Conservation (phyloP, 2,888 invertebrate genomes). For the Heliconius ismenius region DNA sequence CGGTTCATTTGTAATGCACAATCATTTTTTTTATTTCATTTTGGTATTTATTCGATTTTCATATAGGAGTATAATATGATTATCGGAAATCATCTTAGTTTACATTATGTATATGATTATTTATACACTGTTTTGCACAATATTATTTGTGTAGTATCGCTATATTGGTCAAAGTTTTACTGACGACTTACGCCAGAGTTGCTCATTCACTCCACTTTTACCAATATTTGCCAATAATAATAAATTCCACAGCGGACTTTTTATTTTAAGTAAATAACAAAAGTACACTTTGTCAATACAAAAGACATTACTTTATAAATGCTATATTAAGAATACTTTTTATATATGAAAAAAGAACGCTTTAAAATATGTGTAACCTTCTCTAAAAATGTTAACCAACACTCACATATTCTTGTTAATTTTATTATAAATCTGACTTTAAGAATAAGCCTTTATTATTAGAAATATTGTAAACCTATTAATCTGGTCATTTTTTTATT, state of each 20-base stretch:
- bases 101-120: constrained; percentile 73
- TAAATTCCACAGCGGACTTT: constrained; percentile 64
- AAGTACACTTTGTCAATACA: constrained; percentile 73
- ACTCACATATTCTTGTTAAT: constrained; percentile 79
- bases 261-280: constrained; percentile 69
- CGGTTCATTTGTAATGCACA: constrained; percentile 73
- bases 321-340: constrained; percentile 70
- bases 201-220: constrained; percentile 48
- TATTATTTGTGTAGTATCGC: constrained; percentile 57
- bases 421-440: constrained; percentile 77
- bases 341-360: constrained; percentile 72
- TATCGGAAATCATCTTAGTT: constrained; percentile 48
- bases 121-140: constrained; percentile 66
- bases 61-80: constrained; percentile 48
- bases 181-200: constrained; percentile 70
- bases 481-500: constrained; percentile 82
- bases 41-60: constrained; percentile 57
- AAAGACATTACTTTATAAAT: constrained; percentile 76
- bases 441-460: constrained; percentile 76
- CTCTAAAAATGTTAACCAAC: constrained; percentile 77
- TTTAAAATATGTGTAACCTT: constrained; percentile 79
- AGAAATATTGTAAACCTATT: constrained; percentile 76
- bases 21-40: constrained; percentile 71
- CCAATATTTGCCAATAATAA: constrained; percentile 58
- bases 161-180: constrained; percentile 30